A percentile compares a stretch with the other conserved stretches of the same genome.
Evolutionary conservation across 2,113 vertebrate genomes (phyloP).

Genomic region (Corythornis cristatus): DNA sequence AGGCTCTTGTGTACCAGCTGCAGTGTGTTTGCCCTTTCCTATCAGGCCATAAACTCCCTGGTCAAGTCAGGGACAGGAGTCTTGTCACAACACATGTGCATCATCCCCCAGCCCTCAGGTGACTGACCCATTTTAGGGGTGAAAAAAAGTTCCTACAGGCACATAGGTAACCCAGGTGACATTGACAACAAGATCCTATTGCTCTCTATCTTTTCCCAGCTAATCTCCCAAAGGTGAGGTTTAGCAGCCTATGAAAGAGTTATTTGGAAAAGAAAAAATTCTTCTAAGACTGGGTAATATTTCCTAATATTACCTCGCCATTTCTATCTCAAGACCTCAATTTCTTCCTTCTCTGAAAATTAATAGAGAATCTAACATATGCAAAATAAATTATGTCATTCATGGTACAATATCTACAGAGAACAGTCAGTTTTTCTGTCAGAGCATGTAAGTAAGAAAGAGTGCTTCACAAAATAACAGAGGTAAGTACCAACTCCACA

Average conservation of each 20-base stretch:
- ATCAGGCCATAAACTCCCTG: neutral
- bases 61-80: neutral
- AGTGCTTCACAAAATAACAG: neutral
- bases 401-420: neutral
- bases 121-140: neutral
- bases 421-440: neutral
- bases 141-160: neutral
- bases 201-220: neutral
- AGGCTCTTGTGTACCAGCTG: neutral
- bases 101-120: neutral
- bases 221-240: neutral
- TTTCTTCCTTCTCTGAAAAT: neutral
- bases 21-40: neutral
- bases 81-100: accelerated
- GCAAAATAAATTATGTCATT: neutral
- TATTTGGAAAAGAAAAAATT: neutral
- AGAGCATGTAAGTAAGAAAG: neutral
- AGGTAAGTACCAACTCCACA: neutral
- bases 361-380: neutral
- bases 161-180: neutral
- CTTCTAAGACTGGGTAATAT: neutral
- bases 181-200: neutral
- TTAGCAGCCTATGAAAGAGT: neutral
- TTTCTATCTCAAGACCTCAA: neutral
- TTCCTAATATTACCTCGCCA: neutral